A percentile compares a stretch with the other conserved stretches of the same genome.
Conservation (phyloP, 2,797 vertebrate species). For the Bradypodion pumilum region DNA sequence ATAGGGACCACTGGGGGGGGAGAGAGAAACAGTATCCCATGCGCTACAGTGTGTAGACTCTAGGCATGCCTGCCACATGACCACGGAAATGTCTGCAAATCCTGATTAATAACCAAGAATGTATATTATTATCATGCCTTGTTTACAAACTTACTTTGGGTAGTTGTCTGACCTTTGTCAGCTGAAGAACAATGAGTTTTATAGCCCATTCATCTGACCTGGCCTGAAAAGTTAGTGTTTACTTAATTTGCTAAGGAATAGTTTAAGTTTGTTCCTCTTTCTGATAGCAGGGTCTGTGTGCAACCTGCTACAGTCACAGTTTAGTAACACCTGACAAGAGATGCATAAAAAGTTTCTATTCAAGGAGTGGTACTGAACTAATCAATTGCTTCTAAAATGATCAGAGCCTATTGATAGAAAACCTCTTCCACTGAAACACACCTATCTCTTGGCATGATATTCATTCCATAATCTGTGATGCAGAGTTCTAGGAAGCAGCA, state of each 20-base stretch:
- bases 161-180: neutral
- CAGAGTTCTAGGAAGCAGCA: neutral
- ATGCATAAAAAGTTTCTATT: neutral
- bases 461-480: neutral
- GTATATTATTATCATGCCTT: neutral
- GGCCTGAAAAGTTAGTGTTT: neutral
- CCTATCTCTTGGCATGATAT: neutral
- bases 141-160: neutral
- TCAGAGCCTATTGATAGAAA: neutral
- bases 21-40: too few species aligned
- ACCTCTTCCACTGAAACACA: too few species aligned
- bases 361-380: neutral
- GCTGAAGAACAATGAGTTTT: neutral
- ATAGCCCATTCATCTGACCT: neutral
- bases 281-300: neutral
- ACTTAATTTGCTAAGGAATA: neutral
- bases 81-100: too few species aligned
- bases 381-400: neutral
- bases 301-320: neutral
- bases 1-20: too few species aligned
- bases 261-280: neutral
- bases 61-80: too few species aligned
- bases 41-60: too few species aligned
- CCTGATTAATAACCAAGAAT: neutral
- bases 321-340: neutral